Base-by-base conservation (phyloP, 1,140 invertebrate species). In the Onthophagus taurus region DNA sequence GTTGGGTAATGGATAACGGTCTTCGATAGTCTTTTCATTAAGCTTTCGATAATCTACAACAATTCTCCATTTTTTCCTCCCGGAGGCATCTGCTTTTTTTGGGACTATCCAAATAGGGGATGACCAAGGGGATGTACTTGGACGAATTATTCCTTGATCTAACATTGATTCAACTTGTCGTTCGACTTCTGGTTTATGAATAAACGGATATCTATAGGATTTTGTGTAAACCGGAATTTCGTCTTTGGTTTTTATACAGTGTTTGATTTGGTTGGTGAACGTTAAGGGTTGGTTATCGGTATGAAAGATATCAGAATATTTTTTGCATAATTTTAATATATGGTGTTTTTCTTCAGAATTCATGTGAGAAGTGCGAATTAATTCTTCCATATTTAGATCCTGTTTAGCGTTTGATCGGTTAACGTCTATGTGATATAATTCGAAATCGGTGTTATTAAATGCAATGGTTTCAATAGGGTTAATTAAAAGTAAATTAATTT, bases 1-100 rank as follows among this genome's bases (percentile, higher is more conserved):
- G 16, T 60, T 54, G 2, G 73, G 73, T 5, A 77, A 43, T 0
- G 72, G 74, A 54, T 64, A 76, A 14, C 26, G 36, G 21, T 65
- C 62, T 8, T 42, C 49, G 6, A 62, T 48, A 4, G 62, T 66
- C 6, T 51, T 42, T 6, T 61, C 47, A 47, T 66, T 67, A n/a
- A 67, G 29, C 49, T 55, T 53, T 16, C 58, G 24, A 35, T 54
- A 67, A 43, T 66, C 60, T 7, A 65, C 49, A 4, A 62, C 59
- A 6, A 66, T 18, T 34, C 64, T 42, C 57, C 60, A 65, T 53
- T 58, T 66, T 17, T 24, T 45, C 47, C 57, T 37, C 6, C 55
- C 57, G 13, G 44, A 43, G 0, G 48, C 44, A 19, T 61, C 54
- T 2, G 26, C 14, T 37, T 60, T 61, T 37, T 61, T 58, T 30